These are phyloP conservation scores for Crossoptilon crossoptilon DNA, from an alignment of 2,797 vertebrate genomes.

Conservation along the genomic window DNA sequence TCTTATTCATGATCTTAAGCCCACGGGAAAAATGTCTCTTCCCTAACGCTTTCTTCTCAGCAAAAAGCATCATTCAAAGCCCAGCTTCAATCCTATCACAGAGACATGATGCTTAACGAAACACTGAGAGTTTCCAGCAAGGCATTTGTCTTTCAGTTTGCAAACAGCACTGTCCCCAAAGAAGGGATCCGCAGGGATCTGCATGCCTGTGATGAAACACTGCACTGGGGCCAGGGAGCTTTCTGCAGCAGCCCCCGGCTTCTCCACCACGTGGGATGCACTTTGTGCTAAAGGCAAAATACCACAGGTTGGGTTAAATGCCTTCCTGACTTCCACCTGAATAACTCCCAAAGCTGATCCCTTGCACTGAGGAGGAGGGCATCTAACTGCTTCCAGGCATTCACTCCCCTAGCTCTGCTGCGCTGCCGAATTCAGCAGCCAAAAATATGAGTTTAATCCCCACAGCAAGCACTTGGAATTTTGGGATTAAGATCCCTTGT, in stretches of 20 bases:
- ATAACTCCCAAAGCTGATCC: background rate
- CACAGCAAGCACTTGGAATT: background rate
- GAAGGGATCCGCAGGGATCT: background rate
- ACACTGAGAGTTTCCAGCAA: conserved; percentile 8
- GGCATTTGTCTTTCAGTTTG: conserved; percentile 19
- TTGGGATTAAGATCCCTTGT: background rate
- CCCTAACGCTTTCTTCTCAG: conserved; percentile 32
- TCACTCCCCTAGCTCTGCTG: background rate
- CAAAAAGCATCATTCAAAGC: conserved; percentile 49
- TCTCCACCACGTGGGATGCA: background rate
- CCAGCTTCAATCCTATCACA: conserved; percentile 40
- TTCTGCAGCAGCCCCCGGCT: background rate
- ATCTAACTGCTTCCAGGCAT: background rate
- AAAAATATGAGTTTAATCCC: background rate
- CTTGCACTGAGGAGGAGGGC: background rate
- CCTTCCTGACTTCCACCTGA: background rate
- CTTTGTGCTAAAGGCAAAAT: background rate
- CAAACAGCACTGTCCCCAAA: background rate
- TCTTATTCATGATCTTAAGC: conserved; percentile 63
- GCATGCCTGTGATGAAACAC: background rate
- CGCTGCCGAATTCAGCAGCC: background rate
- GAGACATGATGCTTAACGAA: background rate
- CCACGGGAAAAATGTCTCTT: conserved; percentile 52
- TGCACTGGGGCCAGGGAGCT: background rate
- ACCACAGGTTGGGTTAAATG: background rate